These are phyloP conservation scores for Astreopora myriophthalma DNA, from an alignment of 64 coral and sea anemone genomes.

Conservation along the genomic window DNA sequence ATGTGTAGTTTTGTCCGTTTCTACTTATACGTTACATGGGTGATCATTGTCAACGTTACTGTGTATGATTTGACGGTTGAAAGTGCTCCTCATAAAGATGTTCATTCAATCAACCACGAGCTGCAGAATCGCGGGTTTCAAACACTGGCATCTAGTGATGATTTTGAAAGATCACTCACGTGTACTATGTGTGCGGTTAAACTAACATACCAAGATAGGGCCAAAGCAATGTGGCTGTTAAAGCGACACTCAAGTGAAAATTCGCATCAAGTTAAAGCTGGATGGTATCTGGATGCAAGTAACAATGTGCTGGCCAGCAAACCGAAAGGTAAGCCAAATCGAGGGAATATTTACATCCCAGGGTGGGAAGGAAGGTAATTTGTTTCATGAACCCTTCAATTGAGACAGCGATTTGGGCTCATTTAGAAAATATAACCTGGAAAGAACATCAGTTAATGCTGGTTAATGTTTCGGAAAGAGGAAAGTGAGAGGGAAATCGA, in stretches of 20 bases:
- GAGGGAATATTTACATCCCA: background rate
- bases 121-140: background rate
- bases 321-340: slow-evolving; percentile 8
- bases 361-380: background rate
- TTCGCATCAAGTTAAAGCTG: slow-evolving; percentile 5
- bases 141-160: slow-evolving; percentile 3
- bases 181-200: slow-evolving; percentile 10
- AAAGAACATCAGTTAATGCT: background rate
- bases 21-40: background rate
- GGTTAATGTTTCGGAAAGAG: background rate
- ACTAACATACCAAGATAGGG: background rate
- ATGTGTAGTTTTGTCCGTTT: background rate
- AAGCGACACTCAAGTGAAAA: background rate
- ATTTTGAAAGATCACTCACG: slow-evolving; percentile 25
- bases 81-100: slow-evolving; percentile 6
- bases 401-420: background rate
- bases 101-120: slow-evolving; percentile 13
- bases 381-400: background rate
- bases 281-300: background rate
- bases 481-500: background rate
- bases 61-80: slow-evolving; percentile 1
- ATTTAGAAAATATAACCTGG: background rate
- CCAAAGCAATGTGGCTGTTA: background rate
- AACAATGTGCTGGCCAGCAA: background rate
- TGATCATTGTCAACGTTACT: background rate